Base-by-base conservation (phyloP, 2,113 vertebrate species). In the Sarotherodon lohbergeri region DNA sequence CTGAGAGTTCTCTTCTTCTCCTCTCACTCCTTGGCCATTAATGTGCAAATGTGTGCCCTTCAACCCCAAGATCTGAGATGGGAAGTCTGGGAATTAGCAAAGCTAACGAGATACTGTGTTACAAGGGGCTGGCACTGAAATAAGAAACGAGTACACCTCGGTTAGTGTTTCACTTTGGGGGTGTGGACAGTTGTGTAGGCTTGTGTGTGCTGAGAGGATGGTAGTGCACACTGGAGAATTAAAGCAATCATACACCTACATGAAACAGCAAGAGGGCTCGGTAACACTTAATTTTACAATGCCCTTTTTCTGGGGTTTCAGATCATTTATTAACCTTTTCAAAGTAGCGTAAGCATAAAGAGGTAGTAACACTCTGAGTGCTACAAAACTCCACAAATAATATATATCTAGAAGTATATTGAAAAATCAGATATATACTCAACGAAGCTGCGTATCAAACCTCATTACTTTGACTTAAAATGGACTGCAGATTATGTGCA, bases 21-120 rank as follows among this genome's bases (percentile, higher is more conserved):
- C 87, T 96, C 96, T 95, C 71, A 78, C 96, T 97, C 97, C 97
- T 97, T 96, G 96, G 97, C 97, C 97, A 98, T 98, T 98, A 98
- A 98, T 98, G 98, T 98, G 98, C 97, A 98, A 98, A 98, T 98
- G 97, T 98, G 95, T 96, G 97, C 97, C 98, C 97, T 98, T 96
- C 97, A 98, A 98, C 97, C 97, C 96, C 93, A 95, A 97, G 96
- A 97, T 96, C 95, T 95, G 96, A 95, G 95, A 96, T 97, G 96
- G 96, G 97, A 97, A 98, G 94, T 94, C 93, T 94, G 97, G 97
- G 97, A 98, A 97, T 98, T 97, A 97, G 96, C 61, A 95, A 96
- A 96, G 96, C 97, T 98, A 97, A 97, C 96, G 96, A 97, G 96
- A 96, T 97, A 96, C 95, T 94, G 91, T 96, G 97, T 96, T 97